These are phyloP conservation scores for Drosophila sproati DNA, from an alignment of 1,140 invertebrate species.

Conservation along the genomic window DNA sequence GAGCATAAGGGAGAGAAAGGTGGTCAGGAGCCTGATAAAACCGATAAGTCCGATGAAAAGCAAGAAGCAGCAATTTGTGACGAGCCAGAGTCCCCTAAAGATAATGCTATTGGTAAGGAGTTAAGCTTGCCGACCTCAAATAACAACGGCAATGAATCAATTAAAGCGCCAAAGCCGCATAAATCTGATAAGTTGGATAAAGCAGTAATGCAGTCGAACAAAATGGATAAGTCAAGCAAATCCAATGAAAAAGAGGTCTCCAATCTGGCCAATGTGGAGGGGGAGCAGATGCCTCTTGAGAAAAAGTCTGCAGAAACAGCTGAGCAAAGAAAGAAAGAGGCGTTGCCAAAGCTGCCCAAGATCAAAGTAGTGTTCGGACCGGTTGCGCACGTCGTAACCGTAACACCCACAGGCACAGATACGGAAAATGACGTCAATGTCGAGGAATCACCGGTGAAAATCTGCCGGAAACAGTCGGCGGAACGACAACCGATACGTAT, in stretches of 20 bases:
- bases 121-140: neutral
- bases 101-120: neutral
- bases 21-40: constrained; percentile 14
- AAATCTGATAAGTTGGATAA: neutral
- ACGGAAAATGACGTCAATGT: neutral
- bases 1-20: neutral
- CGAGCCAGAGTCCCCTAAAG: neutral
- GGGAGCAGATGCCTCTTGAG: neutral
- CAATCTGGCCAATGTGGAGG: neutral
- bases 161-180: neutral
- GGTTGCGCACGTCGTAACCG: constrained; percentile 40
- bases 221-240: neutral
- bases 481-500: constrained; percentile 27
- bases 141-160: neutral
- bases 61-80: neutral
- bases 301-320: neutral
- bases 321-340: neutral
- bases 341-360: constrained; percentile 37
- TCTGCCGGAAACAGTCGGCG: neutral
- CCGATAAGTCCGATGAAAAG: neutral
- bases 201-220: constrained; percentile 5
- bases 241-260: neutral
- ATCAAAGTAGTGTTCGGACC: constrained; percentile 57
- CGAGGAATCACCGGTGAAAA: constrained; percentile 1
- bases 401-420: constrained; percentile 1